Evolutionary conservation across 2,888 invertebrate genomes (phyloP).

Genomic region (Pterobdella sp.): DNA sequence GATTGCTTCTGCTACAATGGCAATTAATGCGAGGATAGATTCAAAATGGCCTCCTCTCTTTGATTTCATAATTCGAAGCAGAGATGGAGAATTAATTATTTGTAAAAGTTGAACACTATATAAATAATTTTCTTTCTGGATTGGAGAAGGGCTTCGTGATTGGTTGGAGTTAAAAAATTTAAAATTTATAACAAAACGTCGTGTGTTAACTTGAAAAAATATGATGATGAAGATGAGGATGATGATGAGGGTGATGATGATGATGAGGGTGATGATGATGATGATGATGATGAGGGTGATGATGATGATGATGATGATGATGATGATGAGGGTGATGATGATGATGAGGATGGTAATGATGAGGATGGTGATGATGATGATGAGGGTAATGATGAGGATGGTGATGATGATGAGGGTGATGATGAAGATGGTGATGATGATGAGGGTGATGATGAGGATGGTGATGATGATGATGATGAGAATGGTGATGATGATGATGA

Average conservation of each 20-base stretch:
- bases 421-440: neutral
- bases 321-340: slow-evolving; percentile 12
- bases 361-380: slow-evolving; percentile 17
- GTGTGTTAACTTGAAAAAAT: neutral
- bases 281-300: slow-evolving; percentile 9
- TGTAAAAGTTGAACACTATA: too few relatives aligned
- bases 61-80: too few relatives aligned
- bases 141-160: too few relatives aligned
- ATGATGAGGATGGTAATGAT: slow-evolving; percentile 23
- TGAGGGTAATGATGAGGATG: neutral
- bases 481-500: slow-evolving; percentile 21
- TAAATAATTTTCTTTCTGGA: too few relatives aligned
- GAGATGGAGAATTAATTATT: too few relatives aligned
- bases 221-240: neutral
- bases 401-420: neutral
- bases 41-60: too few relatives aligned
- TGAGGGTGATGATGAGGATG: slow-evolving; percentile 7
- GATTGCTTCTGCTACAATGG: too few relatives aligned
- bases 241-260: neutral
- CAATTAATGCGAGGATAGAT: too few relatives aligned
- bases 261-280: slow-evolving; percentile 3
- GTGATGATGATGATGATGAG: slow-evolving; percentile 26
- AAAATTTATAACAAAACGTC: neutral
- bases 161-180: neutral
- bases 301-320: slow-evolving; percentile 23